Conservation (phyloP, 2,888 invertebrate species). For the Sturmia bella region DNA sequence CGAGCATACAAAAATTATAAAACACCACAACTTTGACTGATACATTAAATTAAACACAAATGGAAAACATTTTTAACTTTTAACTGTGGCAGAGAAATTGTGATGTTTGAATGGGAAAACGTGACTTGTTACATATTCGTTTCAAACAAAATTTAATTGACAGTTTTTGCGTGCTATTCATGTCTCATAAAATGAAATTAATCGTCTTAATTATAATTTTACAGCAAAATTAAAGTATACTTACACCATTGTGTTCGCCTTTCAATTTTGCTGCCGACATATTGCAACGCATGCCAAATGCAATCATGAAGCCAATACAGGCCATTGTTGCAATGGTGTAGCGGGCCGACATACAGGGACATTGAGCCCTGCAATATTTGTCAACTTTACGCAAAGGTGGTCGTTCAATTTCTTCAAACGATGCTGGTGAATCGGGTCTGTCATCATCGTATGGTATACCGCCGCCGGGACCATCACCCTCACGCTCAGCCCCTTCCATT, state of each 20-base stretch:
- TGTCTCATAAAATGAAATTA: conserved; percentile 52
- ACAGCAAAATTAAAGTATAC: conserved; percentile 72
- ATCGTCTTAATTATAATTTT: conserved; percentile 59
- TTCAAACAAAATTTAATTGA: conserved; percentile 73
- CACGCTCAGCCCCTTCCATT: conserved; percentile 79
- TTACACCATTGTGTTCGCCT: conserved; percentile 85
- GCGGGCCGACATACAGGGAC: conserved; percentile 91
- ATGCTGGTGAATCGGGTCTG: conserved; percentile 87
- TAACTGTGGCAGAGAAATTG: conserved; percentile 3
- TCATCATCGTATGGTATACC: conserved; percentile 82
- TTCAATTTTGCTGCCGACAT: conserved; percentile 98
- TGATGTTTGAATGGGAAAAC: conserved; percentile 54
- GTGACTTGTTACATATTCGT: conserved; percentile 65
- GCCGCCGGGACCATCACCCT: conserved; percentile 78
- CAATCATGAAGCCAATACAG: conserved; percentile 94
- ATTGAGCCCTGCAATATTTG: conserved; percentile 92
- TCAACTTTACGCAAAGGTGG: conserved; percentile 93
- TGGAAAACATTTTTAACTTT: conserved; percentile 41
- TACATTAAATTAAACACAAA: conserved; percentile 47
- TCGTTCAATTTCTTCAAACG: conserved; percentile 91
- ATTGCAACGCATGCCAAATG: conserved; percentile 99
- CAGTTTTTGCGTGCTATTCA: conserved; percentile 58
- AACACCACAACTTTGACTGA: conserved; percentile 45
- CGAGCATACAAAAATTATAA: conserved; percentile 78
- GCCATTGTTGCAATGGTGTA: conserved; percentile 94